A percentile compares a stretch with the other conserved stretches of the same genome.
Conservation (phyloP, 2,888 invertebrate species). For the Thereva nobilitata region DNA sequence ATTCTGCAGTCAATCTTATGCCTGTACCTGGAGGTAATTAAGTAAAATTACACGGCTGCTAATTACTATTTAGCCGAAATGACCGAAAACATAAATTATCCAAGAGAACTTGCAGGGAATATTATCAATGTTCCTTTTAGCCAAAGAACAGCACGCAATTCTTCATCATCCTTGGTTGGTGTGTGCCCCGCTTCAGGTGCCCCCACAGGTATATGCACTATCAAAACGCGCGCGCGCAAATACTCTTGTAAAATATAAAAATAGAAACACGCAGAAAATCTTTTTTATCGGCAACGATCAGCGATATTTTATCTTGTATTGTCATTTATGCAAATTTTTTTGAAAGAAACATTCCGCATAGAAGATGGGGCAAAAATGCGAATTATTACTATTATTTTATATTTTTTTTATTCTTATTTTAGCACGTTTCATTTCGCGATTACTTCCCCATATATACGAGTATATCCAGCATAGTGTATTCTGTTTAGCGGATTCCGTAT, state of each 20-base stretch:
- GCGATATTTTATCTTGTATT: conserved; percentile 35
- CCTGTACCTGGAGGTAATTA: conserved; percentile 14
- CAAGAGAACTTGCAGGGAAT: conserved; percentile 9
- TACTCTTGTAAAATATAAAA: background rate
- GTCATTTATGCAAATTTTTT: conserved; percentile 38
- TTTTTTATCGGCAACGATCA: conserved; percentile 25
- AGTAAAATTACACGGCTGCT: conserved; percentile 32
- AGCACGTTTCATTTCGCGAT: too few relatives aligned
- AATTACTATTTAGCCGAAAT: conserved; percentile 32
- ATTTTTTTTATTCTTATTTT: too few relatives aligned
- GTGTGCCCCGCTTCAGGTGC: background rate
- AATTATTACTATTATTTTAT: background rate
- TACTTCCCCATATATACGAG: background rate
- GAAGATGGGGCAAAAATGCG: background rate
- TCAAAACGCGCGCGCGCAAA: background rate
- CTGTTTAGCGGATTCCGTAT: background rate
- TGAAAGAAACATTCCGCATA: conserved; percentile 10
- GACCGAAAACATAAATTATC: conserved; percentile 29
- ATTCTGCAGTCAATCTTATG: background rate
- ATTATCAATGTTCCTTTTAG: conserved; percentile 10
- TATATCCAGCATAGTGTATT: background rate
- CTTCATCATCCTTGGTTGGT: background rate
- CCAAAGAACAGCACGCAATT: conserved; percentile 16
- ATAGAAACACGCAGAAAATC: conserved; percentile 24
- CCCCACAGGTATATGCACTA: background rate